Evolutionary conservation across 2,797 vertebrate genomes (phyloP).

Genomic region (Vireo griseus): DNA sequence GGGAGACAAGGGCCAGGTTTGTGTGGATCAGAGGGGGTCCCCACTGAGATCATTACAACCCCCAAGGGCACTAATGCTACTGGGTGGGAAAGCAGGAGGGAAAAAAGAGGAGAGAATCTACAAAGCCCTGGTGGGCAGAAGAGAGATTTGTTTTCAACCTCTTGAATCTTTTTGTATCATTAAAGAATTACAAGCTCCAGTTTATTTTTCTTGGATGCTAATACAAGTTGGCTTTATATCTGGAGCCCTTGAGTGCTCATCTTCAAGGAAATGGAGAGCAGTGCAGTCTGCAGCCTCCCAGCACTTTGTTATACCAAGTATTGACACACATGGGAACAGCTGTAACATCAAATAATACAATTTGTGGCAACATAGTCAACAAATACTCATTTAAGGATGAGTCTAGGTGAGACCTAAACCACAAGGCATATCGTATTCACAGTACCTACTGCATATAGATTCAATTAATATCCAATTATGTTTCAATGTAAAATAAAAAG

Average conservation of each 20-base stretch:
- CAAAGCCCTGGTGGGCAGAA: background rate
- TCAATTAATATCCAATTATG: background rate
- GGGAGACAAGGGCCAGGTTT: rapidly evolving
- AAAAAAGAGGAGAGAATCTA: background rate
- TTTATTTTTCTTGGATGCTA: background rate
- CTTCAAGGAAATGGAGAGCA: background rate
- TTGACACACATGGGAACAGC: background rate
- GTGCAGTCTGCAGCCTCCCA: background rate
- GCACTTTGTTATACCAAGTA: background rate
- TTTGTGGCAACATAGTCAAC: background rate
- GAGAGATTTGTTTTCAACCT: background rate
- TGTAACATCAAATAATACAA: background rate
- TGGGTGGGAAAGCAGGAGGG: background rate
- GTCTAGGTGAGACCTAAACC: background rate
- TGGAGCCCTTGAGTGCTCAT: background rate
- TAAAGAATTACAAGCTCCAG: background rate
- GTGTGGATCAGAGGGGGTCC: background rate
- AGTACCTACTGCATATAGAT: background rate
- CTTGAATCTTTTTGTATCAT: background rate
- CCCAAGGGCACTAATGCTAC: background rate
- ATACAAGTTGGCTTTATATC: background rate
- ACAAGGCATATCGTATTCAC: background rate
- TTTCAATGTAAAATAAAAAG: background rate
- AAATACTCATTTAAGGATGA: background rate
- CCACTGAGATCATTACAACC: background rate